phyloP scores from a whole-genome alignment of 2,797 vertebrate genomes.

The Halcyon leucocephala region DNA sequence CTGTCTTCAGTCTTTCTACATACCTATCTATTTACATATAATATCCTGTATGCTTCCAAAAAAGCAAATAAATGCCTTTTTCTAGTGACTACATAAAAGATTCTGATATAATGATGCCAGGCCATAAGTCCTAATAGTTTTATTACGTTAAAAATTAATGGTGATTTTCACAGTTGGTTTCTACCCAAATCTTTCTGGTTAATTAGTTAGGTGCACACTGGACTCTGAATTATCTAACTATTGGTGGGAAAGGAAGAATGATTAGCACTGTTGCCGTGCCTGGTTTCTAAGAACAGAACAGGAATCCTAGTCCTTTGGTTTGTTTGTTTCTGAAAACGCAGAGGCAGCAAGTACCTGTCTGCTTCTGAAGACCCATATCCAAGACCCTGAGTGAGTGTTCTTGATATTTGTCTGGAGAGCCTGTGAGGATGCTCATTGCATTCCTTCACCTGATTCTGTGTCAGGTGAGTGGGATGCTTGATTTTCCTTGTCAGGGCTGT shows the following conservation, averaged over 20 bases:
- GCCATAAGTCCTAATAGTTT: background rate
- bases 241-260: background rate
- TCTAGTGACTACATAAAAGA: background rate
- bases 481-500: background rate
- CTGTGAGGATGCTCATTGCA: background rate
- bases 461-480: background rate
- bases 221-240: background rate
- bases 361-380: background rate
- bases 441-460: background rate
- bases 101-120: background rate
- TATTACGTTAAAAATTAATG: slow-evolving; percentile 17
- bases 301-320: background rate
- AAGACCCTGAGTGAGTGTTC: background rate
- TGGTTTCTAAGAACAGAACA: background rate
- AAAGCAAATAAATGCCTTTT: background rate
- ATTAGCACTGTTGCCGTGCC: background rate
- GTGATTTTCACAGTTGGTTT: slow-evolving; percentile 1
- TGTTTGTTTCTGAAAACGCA: background rate
- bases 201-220: background rate
- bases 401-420: background rate
- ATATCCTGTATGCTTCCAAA: background rate
- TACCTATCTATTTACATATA: background rate
- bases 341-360: background rate
- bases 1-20: background rate
- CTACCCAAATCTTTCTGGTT: background rate